A percentile compares a stretch with the other conserved stretches of the same genome.
These are phyloP conservation scores for Sula dactylatra DNA, from an alignment of 2,113 vertebrate species.

Conservation along the genomic window DNA sequence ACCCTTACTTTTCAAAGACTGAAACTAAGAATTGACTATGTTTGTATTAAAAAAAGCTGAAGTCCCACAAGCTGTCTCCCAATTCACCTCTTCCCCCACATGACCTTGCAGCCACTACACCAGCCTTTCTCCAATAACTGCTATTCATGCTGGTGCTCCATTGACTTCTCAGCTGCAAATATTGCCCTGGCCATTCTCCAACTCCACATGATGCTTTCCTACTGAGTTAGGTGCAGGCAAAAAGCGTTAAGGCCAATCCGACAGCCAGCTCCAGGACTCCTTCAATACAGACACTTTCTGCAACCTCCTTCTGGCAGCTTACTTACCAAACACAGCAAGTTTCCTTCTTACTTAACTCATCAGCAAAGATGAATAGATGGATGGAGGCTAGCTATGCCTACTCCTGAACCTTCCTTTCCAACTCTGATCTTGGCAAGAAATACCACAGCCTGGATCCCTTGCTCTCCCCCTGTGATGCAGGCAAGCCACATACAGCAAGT, in stretches of 20 bases:
- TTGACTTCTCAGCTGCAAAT: neutral
- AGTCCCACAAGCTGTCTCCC: neutral
- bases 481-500: neutral
- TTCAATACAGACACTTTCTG: neutral
- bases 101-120: neutral
- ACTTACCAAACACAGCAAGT: neutral
- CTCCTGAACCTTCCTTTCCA: neutral
- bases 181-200: neutral
- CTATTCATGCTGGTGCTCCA: neutral
- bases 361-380: neutral
- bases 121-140: neutral
- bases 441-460: neutral
- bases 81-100: neutral
- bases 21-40: neutral
- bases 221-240: neutral
- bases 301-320: neutral
- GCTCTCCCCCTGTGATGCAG: too few species aligned
- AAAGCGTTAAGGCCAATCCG: neutral
- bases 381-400: neutral
- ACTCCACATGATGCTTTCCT: neutral
- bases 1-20: neutral
- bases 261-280: neutral
- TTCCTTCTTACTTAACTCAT: neutral
- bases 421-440: neutral
- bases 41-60: neutral